phyloP scores from a whole-genome alignment of 1,140 invertebrate species.

The Maconellicoccus hirsutus region DNA sequence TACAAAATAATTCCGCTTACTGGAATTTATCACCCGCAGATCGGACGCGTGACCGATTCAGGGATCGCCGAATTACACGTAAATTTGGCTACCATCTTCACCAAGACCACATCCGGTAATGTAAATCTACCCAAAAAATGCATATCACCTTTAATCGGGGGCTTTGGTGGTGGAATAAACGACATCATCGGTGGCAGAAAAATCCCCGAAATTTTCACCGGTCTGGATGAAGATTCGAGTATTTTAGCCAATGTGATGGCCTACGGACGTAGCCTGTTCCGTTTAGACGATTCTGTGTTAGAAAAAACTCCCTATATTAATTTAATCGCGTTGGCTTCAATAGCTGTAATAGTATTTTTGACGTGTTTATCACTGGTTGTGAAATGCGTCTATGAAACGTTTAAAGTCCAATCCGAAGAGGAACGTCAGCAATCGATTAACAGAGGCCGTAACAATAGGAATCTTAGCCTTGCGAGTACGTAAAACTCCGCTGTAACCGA shows the following conservation, averaged over 20 bases:
- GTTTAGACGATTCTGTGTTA: not conserved
- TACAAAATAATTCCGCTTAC: too few species aligned
- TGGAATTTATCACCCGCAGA: not conserved
- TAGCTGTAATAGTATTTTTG: not conserved
- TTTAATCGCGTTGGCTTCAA: not conserved
- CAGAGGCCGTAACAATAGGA: not conserved
- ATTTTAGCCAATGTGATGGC: not conserved
- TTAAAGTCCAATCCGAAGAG: not conserved
- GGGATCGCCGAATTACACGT: not conserved
- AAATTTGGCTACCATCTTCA: not conserved
- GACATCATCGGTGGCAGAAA: too few species aligned
- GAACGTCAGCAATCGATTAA: not conserved
- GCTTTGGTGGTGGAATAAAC: too few species aligned
- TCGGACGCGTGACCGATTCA: not conserved
- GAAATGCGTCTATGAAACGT: not conserved
- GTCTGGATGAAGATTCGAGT: not conserved
- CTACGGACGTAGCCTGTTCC: not conserved
- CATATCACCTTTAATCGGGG: not conserved
- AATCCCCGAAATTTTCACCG: too few species aligned
- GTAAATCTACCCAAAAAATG: not conserved
- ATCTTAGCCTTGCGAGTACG: not conserved
- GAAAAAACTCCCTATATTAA: not conserved
- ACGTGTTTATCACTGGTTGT: not conserved
- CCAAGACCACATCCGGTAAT: not conserved
- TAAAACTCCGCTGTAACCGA: too few species aligned